Percentiles rank a stretch among this genome's conserved stretches.
phyloP scores from a whole-genome alignment of 2,797 vertebrate genomes.

The Coregonus suidteri region DNA sequence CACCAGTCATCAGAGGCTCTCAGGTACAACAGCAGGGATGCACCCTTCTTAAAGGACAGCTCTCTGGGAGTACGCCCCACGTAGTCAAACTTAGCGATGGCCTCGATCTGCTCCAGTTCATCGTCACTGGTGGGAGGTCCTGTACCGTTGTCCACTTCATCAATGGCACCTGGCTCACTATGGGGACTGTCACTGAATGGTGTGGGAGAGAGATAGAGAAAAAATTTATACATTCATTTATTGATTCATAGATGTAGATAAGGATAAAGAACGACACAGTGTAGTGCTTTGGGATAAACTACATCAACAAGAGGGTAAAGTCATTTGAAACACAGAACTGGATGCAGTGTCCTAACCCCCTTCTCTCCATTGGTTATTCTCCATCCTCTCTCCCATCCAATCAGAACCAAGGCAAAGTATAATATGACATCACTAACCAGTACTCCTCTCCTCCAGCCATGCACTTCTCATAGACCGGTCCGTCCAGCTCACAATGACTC shows the following conservation, averaged over 20 bases:
- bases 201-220: neutral
- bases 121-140: conserved; percentile 93
- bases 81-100: conserved; percentile 98
- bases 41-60: conserved; percentile 97
- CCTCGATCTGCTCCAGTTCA: conserved; percentile 96
- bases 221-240: too few relatives aligned
- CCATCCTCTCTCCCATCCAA: neutral
- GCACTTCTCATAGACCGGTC: conserved; percentile 96
- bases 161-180: conserved; percentile 90
- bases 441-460: conserved; percentile 99
- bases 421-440: conserved; percentile 79
- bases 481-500: conserved; percentile 88
- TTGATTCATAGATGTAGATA: too few relatives aligned
- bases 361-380: neutral
- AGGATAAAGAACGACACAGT: neutral
- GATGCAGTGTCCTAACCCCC: neutral
- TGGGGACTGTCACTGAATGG: conserved; percentile 87
- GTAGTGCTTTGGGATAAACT: neutral
- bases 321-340: neutral
- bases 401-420: neutral
- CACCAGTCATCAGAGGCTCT: conserved; percentile 97
- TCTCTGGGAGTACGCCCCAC: conserved; percentile 89
- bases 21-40: conserved; percentile 92
- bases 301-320: neutral
- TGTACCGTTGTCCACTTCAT: conserved; percentile 91